These are phyloP conservation scores for Craseonycteris thonglongyai DNA, from an alignment of 2,113 vertebrate species.

Conservation along the genomic window DNA sequence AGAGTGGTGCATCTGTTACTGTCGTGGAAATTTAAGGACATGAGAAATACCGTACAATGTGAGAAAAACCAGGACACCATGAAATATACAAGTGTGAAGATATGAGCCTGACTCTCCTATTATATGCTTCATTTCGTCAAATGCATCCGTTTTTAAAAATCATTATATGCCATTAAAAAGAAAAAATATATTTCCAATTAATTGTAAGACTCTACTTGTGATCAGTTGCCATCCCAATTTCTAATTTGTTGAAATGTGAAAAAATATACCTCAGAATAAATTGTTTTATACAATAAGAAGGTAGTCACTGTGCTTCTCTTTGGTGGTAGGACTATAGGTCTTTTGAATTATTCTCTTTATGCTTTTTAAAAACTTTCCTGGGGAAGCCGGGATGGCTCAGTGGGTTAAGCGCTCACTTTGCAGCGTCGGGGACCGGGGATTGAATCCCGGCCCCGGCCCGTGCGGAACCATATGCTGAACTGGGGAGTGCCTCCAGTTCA, in stretches of 20 bases:
- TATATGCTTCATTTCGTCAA: not conserved
- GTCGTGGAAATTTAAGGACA: not conserved
- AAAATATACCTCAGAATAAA: not conserved
- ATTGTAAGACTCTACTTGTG: not conserved
- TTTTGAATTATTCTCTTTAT: not conserved
- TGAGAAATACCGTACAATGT: not conserved
- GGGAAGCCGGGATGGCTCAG: no score
- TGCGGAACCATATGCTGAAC: no score
- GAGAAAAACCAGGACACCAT: not conserved
- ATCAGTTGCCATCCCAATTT: not conserved
- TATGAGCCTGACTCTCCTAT: not conserved
- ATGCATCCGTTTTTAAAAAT: not conserved
- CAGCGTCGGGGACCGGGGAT: no score
- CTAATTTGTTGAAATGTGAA: not conserved
- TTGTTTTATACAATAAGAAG: not conserved
- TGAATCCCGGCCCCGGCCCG: no score
- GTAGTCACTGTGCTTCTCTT: not conserved
- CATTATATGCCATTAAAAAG: not conserved
- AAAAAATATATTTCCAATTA: not conserved
- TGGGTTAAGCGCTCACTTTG: no score
- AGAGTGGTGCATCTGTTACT: not conserved
- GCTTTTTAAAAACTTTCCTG: no score
- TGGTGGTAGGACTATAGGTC: not conserved
- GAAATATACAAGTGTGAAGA: not conserved
- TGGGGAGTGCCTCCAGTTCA: no score